A percentile compares a stretch with the other conserved stretches of the same genome.
Evolutionary conservation across 2,797 vertebrate genomes (phyloP).

Genomic region (Sebastes dallii): DNA sequence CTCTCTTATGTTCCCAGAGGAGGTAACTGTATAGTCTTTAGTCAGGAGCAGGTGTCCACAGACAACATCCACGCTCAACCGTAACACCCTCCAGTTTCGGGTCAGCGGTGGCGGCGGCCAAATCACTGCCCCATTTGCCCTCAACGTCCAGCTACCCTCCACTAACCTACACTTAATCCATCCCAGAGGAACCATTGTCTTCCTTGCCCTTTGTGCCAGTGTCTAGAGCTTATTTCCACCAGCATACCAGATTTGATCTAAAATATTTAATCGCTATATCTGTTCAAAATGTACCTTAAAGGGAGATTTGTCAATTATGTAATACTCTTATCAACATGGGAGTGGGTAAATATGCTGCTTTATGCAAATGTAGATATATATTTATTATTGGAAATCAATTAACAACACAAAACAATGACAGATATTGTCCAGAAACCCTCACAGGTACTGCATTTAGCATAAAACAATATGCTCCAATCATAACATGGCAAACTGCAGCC

Average conservation of each 20-base stretch:
- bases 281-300: too few species aligned
- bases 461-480: too few species aligned
- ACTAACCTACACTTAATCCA: not conserved
- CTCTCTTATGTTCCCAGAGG: not conserved
- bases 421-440: too few species aligned
- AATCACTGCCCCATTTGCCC: not conserved
- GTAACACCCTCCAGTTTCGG: not conserved
- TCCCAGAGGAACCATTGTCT: not conserved
- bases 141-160: not conserved
- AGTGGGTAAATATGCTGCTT: rapidly evolving
- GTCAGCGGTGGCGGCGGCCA: not conserved
- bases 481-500: too few species aligned
- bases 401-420: too few species aligned
- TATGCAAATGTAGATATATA: rapidly evolving
- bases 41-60: not conserved
- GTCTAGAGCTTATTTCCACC: not conserved
- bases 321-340: too few species aligned
- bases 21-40: not conserved
- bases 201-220: not conserved
- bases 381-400: rapidly evolving
- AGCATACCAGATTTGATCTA: too few species aligned
- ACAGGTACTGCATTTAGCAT: too few species aligned
- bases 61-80: not conserved
- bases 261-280: too few species aligned
- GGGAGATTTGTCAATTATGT: too few species aligned